Evolutionary conservation across 1,140 invertebrate genomes (phyloP).

Genomic region (Tigriopus japonicus): DNA sequence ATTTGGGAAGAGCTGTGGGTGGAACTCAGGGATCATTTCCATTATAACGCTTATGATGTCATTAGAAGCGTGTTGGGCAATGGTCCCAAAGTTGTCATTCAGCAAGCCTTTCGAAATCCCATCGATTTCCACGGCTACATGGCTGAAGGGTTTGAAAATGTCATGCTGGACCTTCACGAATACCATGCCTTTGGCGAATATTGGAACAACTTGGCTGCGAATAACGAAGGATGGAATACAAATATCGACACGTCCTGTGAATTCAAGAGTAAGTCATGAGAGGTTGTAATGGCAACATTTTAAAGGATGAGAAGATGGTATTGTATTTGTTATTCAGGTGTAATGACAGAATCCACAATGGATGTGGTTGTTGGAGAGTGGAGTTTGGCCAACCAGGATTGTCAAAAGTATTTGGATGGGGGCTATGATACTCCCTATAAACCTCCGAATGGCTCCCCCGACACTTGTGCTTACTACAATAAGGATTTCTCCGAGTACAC

Average conservation of each 20-base stretch:
- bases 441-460: not conserved
- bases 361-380: constrained; percentile 2
- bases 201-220: constrained; percentile 4
- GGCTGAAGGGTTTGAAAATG: not conserved
- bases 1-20: not conserved
- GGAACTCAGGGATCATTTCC: not conserved
- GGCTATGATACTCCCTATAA: not conserved
- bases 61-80: not conserved
- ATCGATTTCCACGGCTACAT: not conserved
- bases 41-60: not conserved
- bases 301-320: too few species aligned
- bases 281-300: not conserved
- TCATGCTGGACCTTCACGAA: constrained; percentile 1
- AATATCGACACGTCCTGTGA: not conserved
- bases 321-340: not conserved
- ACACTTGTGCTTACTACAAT: constrained; percentile 2
- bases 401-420: constrained; percentile 10
- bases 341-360: not conserved
- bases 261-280: not conserved
- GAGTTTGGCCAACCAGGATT: not conserved
- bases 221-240: not conserved
- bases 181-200: constrained; percentile 8
- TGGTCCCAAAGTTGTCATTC: not conserved
- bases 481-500: constrained; percentile 2
- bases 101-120: not conserved